Evolutionary conservation across 2,113 vertebrate genomes (phyloP).

Genomic region (Crotalus helleri): DNA sequence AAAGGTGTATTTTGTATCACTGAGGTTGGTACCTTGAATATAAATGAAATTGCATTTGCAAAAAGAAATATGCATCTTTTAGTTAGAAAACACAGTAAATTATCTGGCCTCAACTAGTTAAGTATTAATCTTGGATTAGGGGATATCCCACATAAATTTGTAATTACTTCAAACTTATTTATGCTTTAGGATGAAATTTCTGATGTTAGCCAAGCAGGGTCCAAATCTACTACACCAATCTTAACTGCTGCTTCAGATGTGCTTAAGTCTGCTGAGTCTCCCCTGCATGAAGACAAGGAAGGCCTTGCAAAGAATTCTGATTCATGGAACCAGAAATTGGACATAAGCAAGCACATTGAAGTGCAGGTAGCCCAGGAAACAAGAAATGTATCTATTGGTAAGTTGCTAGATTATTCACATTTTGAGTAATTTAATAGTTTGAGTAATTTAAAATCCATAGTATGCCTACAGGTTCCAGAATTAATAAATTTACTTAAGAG

Average conservation of each 20-base stretch:
- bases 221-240: slow-evolving; percentile 80
- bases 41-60: not conserved
- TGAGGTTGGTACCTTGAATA: not conserved
- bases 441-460: not conserved
- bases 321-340: slow-evolving; percentile 63
- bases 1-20: not conserved
- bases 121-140: not conserved
- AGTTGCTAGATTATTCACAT: slow-evolving; percentile 27
- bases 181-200: slow-evolving; percentile 87
- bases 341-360: slow-evolving; percentile 76
- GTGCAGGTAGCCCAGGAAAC: slow-evolving; percentile 81
- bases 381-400: slow-evolving; percentile 77
- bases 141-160: slow-evolving; percentile 21
- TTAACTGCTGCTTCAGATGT: slow-evolving; percentile 74
- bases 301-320: slow-evolving; percentile 73
- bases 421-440: not conserved
- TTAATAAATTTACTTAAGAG: not conserved
- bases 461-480: not conserved
- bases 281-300: slow-evolving; percentile 69
- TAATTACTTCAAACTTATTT: slow-evolving; percentile 12
- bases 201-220: slow-evolving; percentile 70
- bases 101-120: not conserved
- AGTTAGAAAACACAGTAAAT: not conserved
- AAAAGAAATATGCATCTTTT: not conserved
- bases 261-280: slow-evolving; percentile 66